Conservation (phyloP, 53 echinoderm and acorn worm genomes). For the Crossaster papposus region DNA sequence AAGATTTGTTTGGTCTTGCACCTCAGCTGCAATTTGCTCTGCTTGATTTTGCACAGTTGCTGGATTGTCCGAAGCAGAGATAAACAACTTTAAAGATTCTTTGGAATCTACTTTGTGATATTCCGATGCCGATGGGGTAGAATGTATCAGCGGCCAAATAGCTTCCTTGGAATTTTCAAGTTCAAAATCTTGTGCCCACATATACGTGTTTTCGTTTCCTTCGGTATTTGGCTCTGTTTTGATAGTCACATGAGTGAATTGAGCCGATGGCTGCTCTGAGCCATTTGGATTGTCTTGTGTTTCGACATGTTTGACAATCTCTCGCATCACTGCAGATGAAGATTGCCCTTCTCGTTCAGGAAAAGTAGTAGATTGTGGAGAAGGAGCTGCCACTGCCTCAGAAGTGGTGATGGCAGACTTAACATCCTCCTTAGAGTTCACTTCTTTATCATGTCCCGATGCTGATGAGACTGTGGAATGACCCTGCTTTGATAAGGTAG, state of each 20-base stretch:
- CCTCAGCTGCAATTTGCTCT: neutral
- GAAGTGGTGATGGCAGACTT: neutral
- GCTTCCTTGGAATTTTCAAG: neutral
- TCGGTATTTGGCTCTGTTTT: slow-evolving; percentile 27
- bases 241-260: neutral
- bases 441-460: neutral
- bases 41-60: neutral
- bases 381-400: neutral
- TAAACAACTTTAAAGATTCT: neutral
- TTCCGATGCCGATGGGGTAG: neutral
- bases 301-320: neutral
- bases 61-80: neutral
- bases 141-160: neutral
- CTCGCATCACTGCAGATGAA: neutral
- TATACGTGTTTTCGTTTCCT: neutral
- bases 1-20: neutral
- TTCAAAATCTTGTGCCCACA: neutral
- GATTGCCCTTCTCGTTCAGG: neutral
- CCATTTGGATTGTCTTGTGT: neutral
- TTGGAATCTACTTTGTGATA: neutral
- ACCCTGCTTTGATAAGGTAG: neutral
- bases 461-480: neutral
- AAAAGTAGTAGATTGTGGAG: neutral
- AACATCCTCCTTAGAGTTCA: neutral
- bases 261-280: neutral